Evolutionary conservation across 1,140 invertebrate species (phyloP).

Genomic region (Uloborus diversus): DNA sequence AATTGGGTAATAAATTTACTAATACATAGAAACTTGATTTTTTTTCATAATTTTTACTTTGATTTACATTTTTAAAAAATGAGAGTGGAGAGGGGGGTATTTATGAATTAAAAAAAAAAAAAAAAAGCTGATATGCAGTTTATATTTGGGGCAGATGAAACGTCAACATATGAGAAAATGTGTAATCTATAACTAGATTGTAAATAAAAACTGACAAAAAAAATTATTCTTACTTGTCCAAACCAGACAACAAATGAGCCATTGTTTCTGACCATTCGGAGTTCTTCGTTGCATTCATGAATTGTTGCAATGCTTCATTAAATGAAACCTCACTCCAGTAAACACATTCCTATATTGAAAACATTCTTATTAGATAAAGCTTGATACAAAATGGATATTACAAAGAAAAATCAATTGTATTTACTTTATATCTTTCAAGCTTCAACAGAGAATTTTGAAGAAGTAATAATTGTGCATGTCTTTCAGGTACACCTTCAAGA

Average conservation of each 20-base stretch:
- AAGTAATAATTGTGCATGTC: constrained; percentile 71
- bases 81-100: too few relatives aligned
- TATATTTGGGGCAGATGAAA: too few relatives aligned
- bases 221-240: constrained; percentile 69
- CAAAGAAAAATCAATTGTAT: background rate
- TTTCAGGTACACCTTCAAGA: constrained; percentile 64
- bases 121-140: too few relatives aligned
- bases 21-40: too few relatives aligned
- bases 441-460: constrained; percentile 79
- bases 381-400: too few relatives aligned
- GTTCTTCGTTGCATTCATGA: constrained; percentile 60
- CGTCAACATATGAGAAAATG: too few relatives aligned
- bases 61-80: too few relatives aligned
- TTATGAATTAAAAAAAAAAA: too few relatives aligned
- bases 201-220: background rate
- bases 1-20: too few relatives aligned
- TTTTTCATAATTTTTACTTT: too few relatives aligned
- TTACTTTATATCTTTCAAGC: constrained; percentile 65
- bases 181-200: too few relatives aligned
- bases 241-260: constrained; percentile 73
- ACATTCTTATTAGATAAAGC: background rate
- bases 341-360: constrained; percentile 71
- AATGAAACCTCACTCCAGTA: constrained; percentile 79
- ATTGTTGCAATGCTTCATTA: constrained; percentile 64
- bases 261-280: constrained; percentile 69